Conservation (phyloP, 2,113 vertebrate species). For the Cinclus mexicanus region DNA sequence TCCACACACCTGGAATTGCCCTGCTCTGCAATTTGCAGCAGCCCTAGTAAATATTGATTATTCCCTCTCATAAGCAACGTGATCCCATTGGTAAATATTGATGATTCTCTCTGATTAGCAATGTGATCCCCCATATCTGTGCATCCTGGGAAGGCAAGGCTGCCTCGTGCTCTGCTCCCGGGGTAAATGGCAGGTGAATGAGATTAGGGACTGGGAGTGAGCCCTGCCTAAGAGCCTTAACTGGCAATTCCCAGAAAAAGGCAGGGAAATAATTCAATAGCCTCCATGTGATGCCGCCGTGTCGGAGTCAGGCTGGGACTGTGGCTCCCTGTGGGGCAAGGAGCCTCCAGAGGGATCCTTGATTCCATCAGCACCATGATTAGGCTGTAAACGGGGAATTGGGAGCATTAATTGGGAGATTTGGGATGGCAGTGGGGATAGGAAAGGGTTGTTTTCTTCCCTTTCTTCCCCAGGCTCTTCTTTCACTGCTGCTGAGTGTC, state of each 20-base stretch:
- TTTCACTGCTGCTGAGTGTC: background rate
- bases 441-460: background rate
- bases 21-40: background rate
- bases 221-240: background rate
- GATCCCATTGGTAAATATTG: background rate
- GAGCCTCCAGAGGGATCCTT: background rate
- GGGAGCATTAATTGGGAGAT: background rate
- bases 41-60: background rate
- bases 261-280: background rate
- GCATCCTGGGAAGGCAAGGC: background rate
- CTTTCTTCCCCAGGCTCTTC: background rate
- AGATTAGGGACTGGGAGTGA: background rate
- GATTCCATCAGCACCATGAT: rapidly evolving
- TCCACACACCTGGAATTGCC: background rate
- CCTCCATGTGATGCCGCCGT: rapidly evolving
- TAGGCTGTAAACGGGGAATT: rapidly evolving
- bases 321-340: background rate
- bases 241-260: background rate
- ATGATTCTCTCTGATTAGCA: background rate
- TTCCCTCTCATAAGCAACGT: background rate
- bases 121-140: background rate
- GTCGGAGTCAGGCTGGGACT: background rate
- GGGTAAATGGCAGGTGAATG: background rate
- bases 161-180: background rate
- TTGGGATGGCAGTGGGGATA: background rate